A percentile compares a stretch with the other conserved stretches of the same genome.
Conservation (phyloP, 2,888 invertebrate genomes). For the Euplagia quadripunctaria region DNA sequence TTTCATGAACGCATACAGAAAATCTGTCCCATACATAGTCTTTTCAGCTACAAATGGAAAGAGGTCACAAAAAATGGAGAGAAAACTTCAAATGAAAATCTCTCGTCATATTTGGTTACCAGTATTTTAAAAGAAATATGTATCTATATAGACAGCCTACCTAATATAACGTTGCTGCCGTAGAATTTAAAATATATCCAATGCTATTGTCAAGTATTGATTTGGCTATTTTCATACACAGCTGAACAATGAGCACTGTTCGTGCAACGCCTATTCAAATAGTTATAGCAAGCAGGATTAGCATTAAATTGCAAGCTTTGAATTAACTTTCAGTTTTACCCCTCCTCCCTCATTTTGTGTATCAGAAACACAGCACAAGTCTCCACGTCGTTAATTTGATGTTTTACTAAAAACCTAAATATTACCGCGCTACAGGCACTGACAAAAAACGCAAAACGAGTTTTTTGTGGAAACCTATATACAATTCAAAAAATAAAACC, state of each 20-base stretch:
- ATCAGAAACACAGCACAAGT: too few relatives aligned
- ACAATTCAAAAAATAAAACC: neutral
- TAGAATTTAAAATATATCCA: neutral
- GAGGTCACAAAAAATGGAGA: conserved; percentile 33
- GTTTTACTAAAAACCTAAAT: too few relatives aligned
- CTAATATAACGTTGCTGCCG: neutral
- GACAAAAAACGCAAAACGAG: too few relatives aligned
- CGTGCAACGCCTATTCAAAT: too few relatives aligned
- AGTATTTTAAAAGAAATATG: neutral
- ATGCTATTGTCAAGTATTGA: neutral
- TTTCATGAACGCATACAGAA: conserved; percentile 12
- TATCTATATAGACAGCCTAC: neutral
- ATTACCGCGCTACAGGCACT: too few relatives aligned
- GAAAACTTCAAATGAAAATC: conserved; percentile 26
- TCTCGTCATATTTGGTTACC: conserved; percentile 41
- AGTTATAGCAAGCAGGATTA: too few relatives aligned
- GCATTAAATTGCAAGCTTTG: too few relatives aligned
- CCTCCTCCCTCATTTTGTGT: too few relatives aligned
- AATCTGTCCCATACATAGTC: conserved; percentile 11
- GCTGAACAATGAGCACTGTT: neutral
- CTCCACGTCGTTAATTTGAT: too few relatives aligned
- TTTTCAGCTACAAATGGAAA: conserved; percentile 27
- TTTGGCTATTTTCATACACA: neutral
- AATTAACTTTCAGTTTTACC: too few relatives aligned
- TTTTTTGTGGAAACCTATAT: too few relatives aligned